These are phyloP conservation scores for Pangasius krempfi DNA, from an alignment of 2,797 vertebrate genomes.

Conservation along the genomic window DNA sequence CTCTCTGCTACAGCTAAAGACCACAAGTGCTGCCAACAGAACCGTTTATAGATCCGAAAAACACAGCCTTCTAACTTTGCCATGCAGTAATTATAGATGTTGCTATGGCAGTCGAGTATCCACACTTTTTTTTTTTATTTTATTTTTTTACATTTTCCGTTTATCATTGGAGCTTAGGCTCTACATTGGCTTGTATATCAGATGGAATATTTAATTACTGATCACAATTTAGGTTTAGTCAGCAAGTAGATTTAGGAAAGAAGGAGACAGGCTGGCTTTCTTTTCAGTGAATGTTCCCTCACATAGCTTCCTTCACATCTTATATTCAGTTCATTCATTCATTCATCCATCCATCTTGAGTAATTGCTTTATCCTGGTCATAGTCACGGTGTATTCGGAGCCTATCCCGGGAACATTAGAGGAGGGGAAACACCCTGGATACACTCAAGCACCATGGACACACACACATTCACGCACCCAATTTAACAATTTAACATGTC, in stretches of 20 bases:
- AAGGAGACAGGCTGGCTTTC: background rate
- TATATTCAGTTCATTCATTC: conserved; percentile 7
- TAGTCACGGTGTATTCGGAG: background rate
- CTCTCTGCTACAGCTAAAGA: conserved; percentile 34
- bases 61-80: conserved; percentile 35
- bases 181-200: conserved; percentile 30
- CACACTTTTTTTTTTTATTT: background rate
- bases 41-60: conserved; percentile 44
- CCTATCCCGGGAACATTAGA: background rate
- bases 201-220: conserved; percentile 47
- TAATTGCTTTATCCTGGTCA: background rate
- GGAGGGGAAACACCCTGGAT: background rate
- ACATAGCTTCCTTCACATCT: background rate
- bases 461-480: background rate
- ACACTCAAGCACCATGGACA: too few species aligned
- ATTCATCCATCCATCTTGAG: background rate
- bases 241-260: conserved; percentile 38
- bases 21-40: conserved; percentile 29
- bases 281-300: background rate
- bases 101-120: conserved; percentile 25
- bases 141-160: background rate
- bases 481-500: background rate
- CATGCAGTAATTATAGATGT: conserved; percentile 46
- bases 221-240: conserved; percentile 34
- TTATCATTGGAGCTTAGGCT: conserved; percentile 10